Conservation (phyloP, 2,888 invertebrate genomes). For the Ernsta delagoae region DNA sequence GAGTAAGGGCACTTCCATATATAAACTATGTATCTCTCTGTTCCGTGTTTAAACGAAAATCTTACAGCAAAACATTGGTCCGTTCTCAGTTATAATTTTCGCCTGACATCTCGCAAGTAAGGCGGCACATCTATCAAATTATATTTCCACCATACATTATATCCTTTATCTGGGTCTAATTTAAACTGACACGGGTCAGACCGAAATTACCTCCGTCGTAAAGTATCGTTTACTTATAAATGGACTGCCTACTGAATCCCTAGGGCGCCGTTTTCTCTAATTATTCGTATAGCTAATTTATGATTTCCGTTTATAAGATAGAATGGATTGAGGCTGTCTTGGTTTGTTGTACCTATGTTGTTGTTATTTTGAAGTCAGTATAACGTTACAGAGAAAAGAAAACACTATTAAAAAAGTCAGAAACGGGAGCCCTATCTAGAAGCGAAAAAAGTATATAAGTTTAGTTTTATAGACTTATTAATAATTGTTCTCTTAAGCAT, state of each 20-base stretch:
- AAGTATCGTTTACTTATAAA: constrained; percentile 28
- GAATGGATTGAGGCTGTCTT: no score
- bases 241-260: neutral
- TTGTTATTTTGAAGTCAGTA: neutral
- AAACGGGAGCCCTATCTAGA: no score
- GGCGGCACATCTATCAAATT: constrained; percentile 21
- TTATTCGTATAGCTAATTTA: constrained; percentile 9
- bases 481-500: no score
- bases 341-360: no score
- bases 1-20: no score
- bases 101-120: neutral
- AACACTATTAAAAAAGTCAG: no score
- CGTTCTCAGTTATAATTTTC: neutral
- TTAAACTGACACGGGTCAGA: constrained; percentile 27
- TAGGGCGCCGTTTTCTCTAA: neutral
- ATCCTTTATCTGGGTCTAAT: constrained; percentile 25
- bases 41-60: no score
- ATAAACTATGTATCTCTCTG: no score
- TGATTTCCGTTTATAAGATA: neutral
- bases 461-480: no score
- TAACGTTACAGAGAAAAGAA: neutral
- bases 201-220: constrained; percentile 14
- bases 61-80: neutral
- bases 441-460: no score
- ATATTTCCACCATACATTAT: constrained; percentile 15